Percentiles rank a stretch among this genome's conserved stretches.
Conservation (phyloP, 2,888 invertebrate species). For the Clanis bilineata region DNA sequence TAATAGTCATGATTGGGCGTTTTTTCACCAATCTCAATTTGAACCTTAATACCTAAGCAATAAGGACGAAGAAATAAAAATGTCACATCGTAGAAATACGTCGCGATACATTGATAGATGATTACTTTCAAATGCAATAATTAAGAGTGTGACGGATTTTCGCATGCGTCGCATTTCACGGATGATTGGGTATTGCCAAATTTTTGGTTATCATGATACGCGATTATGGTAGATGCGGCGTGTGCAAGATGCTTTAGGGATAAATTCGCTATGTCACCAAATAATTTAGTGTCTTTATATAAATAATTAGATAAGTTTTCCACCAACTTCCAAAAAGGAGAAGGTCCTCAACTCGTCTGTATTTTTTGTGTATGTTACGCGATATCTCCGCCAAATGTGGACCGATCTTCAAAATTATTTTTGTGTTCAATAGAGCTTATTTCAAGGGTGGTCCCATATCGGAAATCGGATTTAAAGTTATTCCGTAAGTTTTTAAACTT, state of each 20-base stretch:
- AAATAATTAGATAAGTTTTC: too few relatives aligned
- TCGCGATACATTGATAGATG: constrained; percentile 36
- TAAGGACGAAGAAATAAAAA: background rate
- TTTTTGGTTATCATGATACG: background rate
- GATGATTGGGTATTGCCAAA: constrained; percentile 21
- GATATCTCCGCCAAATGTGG: too few relatives aligned
- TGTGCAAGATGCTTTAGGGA: background rate
- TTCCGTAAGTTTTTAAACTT: too few relatives aligned
- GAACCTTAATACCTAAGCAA: constrained; percentile 20
- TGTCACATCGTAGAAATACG: background rate
- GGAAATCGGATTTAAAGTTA: too few relatives aligned
- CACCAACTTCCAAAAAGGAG: too few relatives aligned
- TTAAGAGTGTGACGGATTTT: constrained; percentile 30
- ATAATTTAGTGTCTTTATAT: too few relatives aligned
- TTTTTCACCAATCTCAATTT: constrained; percentile 25
- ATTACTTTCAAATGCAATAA: constrained; percentile 30
- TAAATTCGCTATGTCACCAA: background rate
- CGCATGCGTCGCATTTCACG: constrained; percentile 27
- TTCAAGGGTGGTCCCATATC: too few relatives aligned
- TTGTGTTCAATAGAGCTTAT: too few relatives aligned
- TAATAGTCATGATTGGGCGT: constrained; percentile 42
- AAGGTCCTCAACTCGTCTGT: too few relatives aligned
- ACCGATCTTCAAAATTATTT: too few relatives aligned
- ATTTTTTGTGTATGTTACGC: too few relatives aligned
- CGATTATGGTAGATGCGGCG: background rate